Base-by-base conservation (phyloP, 1,140 invertebrate genomes). In the Formica selysi region DNA sequence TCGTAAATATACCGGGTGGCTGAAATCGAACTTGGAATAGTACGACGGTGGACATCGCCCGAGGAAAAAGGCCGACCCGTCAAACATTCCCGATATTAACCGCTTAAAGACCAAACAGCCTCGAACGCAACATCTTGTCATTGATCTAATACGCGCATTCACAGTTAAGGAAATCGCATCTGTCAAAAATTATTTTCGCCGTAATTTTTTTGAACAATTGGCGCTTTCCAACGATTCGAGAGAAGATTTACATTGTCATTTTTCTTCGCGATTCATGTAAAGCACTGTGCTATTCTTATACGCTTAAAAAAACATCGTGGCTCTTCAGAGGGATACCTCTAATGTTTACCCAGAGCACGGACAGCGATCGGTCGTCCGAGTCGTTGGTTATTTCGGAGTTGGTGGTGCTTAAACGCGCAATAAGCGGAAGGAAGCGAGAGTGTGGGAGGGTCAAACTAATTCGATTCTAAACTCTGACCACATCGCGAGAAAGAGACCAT, bases 381-480 rank as follows among this genome's bases (percentile, higher is more conserved):
- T 91, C 91, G 74, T 89, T 85, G 91, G 89, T 93, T 93, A 89
- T 92, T 91, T 88, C 78, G 78, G 76, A 87, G 44, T 61, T 70
- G 88, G 87, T 61, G 86, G 83, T 89, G 92, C 88, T 93, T 93
- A 93, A 93, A 88, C 79, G 91, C 54, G 90, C 85, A 86, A 87
- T 91, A 92, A 91, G 90, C 86, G 92, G 81, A 73, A 29, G 38
- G 19, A 71, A 38, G 10, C 36, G 29, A n/a, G 16, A n/a, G 54
- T 10, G 36, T 48, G 92, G 76, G 84, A 89, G 92, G 93, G 94
- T 93, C 92, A 95, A 95, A 95, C 95, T 95, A 95, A 95, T 95
- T 95, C 94, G 94, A 95, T 95, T 95, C 94, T 95, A 95, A 95
- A 95, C 94, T 95, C 94, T 94, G 95, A 94, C 94, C 95, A 91